These are phyloP conservation scores for Clitarchus hookeri DNA, from an alignment of 2,888 invertebrate species.

Conservation along the genomic window DNA sequence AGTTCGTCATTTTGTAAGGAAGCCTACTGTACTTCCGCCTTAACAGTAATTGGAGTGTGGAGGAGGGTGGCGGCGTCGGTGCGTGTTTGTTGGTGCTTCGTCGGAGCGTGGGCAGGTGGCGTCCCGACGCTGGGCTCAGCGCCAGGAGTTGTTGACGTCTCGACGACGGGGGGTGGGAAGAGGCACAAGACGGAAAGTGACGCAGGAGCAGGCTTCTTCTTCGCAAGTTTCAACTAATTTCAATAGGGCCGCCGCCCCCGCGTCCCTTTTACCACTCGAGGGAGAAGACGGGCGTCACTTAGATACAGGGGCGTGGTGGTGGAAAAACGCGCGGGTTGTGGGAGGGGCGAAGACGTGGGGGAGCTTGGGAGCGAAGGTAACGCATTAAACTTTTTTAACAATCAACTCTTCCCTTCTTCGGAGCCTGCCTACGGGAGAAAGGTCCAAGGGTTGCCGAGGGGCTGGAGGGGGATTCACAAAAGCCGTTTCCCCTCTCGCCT, in stretches of 20 bases:
- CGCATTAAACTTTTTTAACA: neutral
- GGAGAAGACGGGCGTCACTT: neutral
- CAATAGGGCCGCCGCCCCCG: neutral
- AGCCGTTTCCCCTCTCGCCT: neutral
- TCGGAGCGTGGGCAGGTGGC: too few species aligned
- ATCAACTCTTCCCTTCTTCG: neutral
- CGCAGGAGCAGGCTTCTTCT: neutral
- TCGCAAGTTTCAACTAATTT: slow-evolving; percentile 9
- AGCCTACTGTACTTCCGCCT: too few species aligned
- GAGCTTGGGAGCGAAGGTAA: neutral
- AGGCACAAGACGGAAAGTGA: too few species aligned
- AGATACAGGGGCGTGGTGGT: neutral
- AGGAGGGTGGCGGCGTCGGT: too few species aligned
- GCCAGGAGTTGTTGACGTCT: too few species aligned
- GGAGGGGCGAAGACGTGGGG: neutral
- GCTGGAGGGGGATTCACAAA: neutral
- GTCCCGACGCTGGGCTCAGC: too few species aligned
- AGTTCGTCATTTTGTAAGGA: too few species aligned
- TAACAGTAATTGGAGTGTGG: too few species aligned
- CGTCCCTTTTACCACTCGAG: neutral
- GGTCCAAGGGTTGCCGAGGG: neutral
- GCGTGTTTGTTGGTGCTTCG: too few species aligned
- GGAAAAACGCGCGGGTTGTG: neutral
- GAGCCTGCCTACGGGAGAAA: neutral
- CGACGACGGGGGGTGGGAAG: too few species aligned